A percentile compares a stretch with the other conserved stretches of the same genome.
phyloP scores from a whole-genome alignment of 53 echinoderm and acorn worm genomes.

The Echinarachnius parma region DNA sequence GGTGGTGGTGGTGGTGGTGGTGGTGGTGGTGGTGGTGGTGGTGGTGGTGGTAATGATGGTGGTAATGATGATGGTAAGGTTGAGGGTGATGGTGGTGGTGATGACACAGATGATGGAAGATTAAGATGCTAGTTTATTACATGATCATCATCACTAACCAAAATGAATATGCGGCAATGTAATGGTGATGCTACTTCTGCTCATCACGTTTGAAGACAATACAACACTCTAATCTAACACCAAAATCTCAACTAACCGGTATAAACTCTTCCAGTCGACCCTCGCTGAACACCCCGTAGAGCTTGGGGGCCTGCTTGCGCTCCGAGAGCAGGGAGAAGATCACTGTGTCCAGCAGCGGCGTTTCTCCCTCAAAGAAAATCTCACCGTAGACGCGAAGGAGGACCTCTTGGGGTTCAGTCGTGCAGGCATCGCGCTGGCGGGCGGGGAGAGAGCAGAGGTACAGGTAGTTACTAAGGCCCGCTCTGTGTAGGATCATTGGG shows the following conservation, averaged over 20 bases:
- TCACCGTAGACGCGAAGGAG: constrained; percentile 87
- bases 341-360: constrained; percentile 77
- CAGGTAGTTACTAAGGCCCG: constrained; percentile 95
- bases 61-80: too few relatives aligned
- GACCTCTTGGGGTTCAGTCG: constrained; percentile 61
- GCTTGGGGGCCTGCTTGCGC: constrained; percentile 77
- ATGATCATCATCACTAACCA: constrained; percentile 83
- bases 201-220: too few relatives aligned
- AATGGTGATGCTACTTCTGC: too few relatives aligned
- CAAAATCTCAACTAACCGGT: constrained; percentile 88
- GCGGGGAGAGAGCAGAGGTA: constrained; percentile 90
- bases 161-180: too few relatives aligned
- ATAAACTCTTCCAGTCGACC: constrained; percentile 89
- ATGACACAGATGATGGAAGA: too few relatives aligned
- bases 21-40: too few relatives aligned
- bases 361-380: constrained; percentile 86
- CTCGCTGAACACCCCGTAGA: constrained; percentile 88
- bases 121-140: too few relatives aligned
- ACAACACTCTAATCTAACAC: too few relatives aligned
- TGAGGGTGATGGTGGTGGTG: too few relatives aligned
- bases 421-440: constrained; percentile 44
- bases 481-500: constrained; percentile 45
- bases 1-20: too few relatives aligned
- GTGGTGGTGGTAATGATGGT: too few relatives aligned
- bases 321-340: constrained; percentile 91